These are phyloP conservation scores for Thalassoma bifasciatum DNA, from an alignment of 2,113 vertebrate species.

Conservation along the genomic window DNA sequence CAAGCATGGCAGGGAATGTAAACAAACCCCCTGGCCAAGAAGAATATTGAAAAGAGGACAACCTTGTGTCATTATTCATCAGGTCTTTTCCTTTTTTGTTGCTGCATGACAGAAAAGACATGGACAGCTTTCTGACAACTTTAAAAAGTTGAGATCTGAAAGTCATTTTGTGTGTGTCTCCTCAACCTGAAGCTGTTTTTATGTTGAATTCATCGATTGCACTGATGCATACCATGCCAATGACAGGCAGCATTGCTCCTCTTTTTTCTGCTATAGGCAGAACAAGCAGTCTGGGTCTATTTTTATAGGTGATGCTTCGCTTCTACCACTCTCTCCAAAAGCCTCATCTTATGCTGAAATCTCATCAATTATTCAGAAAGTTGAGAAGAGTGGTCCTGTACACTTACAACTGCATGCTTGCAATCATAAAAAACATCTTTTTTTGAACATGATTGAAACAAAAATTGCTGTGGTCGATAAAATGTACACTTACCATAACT, in stretches of 20 bases:
- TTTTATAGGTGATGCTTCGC: constrained; percentile 8
- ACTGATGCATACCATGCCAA: background rate
- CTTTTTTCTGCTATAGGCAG: background rate
- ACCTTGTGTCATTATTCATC: no score
- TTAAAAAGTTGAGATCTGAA: no score
- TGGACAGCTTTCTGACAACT: no score
- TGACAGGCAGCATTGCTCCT: background rate
- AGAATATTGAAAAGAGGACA: no score
- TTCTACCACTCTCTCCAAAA: background rate
- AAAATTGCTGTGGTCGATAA: background rate
- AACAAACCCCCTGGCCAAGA: no score
- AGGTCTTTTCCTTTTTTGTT: no score
- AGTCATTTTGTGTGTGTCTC: no score
- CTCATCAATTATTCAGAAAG: constrained; percentile 44
- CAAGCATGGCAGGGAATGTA: no score
- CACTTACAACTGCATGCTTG: background rate
- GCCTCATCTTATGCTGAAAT: constrained; percentile 17
- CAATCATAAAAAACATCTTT: background rate
- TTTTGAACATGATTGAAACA: background rate
- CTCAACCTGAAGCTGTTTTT: no score
- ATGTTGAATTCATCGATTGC: no score
- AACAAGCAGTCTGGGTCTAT: background rate
- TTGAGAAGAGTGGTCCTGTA: background rate
- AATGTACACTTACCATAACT: no score
- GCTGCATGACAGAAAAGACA: no score